These are phyloP conservation scores for Drosophila koepferae DNA, from an alignment of 2,888 invertebrate genomes.

Conservation along the genomic window DNA sequence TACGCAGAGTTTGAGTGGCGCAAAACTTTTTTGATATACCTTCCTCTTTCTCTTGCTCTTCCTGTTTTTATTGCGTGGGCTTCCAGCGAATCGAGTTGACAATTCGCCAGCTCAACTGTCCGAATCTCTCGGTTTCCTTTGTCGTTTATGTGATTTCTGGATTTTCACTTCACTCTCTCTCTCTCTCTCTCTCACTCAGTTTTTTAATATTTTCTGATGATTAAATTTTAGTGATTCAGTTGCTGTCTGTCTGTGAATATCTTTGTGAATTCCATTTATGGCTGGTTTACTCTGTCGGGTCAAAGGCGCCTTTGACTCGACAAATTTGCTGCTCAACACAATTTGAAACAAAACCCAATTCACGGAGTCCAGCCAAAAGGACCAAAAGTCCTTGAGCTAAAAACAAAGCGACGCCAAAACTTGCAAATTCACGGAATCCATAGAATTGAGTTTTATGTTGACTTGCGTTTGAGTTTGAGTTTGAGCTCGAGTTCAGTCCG, in stretches of 20 bases:
- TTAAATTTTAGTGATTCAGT: slow-evolving; percentile 77
- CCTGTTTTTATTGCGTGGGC: slow-evolving; percentile 27
- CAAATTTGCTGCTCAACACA: slow-evolving; percentile 41
- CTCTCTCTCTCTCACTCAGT: neutral
- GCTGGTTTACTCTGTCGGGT: slow-evolving; percentile 15
- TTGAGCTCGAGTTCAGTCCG: neutral
- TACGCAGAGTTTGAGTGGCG: slow-evolving; percentile 16
- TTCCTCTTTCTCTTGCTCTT: too few species aligned
- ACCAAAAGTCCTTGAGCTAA: slow-evolving; percentile 1
- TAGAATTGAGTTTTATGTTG: neutral
- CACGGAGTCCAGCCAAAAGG: neutral
- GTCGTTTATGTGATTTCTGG: slow-evolving; percentile 4
- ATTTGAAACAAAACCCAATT: slow-evolving; percentile 13
- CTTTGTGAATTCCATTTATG: slow-evolving; percentile 39
- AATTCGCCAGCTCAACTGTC: slow-evolving; percentile 29
- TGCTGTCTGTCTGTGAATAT: slow-evolving; percentile 19
- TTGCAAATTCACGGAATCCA: slow-evolving; percentile 4
- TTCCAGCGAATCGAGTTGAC: slow-evolving; percentile 53
- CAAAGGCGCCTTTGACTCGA: slow-evolving; percentile 19
- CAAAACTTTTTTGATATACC: slow-evolving; percentile 44
- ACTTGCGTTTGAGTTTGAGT: neutral
- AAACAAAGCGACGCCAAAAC: slow-evolving; percentile 10
- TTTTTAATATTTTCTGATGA: slow-evolving; percentile 63
- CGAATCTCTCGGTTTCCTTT: slow-evolving; percentile 7
- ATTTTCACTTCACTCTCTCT: slow-evolving; percentile 4